phyloP scores from a whole-genome alignment of 2,888 invertebrate genomes.

The Gastracanthus pulcherrimus region DNA sequence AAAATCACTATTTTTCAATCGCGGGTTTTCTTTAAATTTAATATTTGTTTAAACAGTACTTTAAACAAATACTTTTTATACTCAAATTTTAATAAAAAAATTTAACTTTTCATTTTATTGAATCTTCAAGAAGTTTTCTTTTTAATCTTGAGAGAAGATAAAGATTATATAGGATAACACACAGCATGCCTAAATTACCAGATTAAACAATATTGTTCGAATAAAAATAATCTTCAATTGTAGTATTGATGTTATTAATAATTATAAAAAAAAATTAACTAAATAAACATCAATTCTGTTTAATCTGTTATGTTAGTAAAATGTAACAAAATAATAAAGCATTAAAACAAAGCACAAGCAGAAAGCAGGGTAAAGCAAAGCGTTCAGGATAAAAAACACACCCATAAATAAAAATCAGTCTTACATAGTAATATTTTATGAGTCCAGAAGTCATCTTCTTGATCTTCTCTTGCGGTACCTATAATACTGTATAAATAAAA shows the following conservation, averaged over 20 bases:
- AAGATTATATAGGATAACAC: neutral
- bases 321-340: neutral
- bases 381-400: slow-evolving; percentile 7
- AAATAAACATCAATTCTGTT: neutral
- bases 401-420: slow-evolving; percentile 9
- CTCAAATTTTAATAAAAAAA: neutral
- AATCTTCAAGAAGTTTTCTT: neutral
- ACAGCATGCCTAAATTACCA: slow-evolving; percentile 20
- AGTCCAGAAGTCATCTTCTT: neutral
- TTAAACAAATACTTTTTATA: no score
- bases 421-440: slow-evolving; percentile 9
- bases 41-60: no score
- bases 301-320: slow-evolving; percentile 13
- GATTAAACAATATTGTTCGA: slow-evolving; percentile 8
- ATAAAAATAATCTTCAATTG: neutral
- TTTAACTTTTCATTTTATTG: neutral
- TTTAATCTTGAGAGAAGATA: neutral
- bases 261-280: neutral
- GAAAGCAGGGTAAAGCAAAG: neutral
- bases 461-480: neutral
- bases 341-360: slow-evolving; percentile 2
- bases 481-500: neutral
- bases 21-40: no score
- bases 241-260: neutral
- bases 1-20: neutral